A percentile compares a stretch with the other conserved stretches of the same genome.
phyloP scores from a whole-genome alignment of 2,797 vertebrate genomes.

The Apodemus agrarius region DNA sequence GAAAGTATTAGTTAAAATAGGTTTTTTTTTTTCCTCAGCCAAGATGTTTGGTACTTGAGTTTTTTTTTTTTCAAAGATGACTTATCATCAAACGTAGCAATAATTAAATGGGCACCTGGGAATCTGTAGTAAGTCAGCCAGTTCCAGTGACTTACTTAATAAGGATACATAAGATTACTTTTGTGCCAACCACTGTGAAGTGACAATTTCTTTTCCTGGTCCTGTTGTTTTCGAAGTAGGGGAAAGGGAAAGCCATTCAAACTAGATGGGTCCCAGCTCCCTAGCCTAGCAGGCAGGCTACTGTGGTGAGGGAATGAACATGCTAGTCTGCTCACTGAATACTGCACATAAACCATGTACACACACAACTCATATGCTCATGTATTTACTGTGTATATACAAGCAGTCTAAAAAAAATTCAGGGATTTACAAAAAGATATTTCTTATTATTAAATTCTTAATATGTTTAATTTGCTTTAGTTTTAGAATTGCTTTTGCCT shows the following conservation, averaged over 20 bases:
- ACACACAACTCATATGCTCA: neutral
- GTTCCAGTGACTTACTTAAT: conserved; percentile 23
- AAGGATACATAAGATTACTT: conserved; percentile 53
- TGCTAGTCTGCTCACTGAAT: neutral
- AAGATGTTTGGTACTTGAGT: neutral
- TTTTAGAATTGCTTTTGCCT: conserved; percentile 2
- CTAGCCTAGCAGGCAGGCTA: neutral
- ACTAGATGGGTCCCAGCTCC: neutral
- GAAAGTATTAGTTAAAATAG: conserved; percentile 22
- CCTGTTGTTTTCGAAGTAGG: conserved; percentile 35
- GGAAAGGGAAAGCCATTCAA: neutral
- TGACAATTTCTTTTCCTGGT: conserved; percentile 52
- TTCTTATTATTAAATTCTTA: conserved; percentile 35
- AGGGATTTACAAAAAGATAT: conserved; percentile 25
- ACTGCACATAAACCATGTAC: neutral
- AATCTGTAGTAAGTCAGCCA: conserved; percentile 39
- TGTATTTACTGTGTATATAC: neutral
- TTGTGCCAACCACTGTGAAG: conserved; percentile 38
- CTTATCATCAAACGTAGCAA: conserved; percentile 55
- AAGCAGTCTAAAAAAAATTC: conserved; percentile 1
- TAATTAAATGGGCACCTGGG: conserved; percentile 44
- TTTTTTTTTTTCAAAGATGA: conserved; percentile 28
- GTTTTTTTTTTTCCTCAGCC: neutral
- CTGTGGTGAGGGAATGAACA: neutral
- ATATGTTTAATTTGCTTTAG: conserved; percentile 30